phyloP scores from a whole-genome alignment of 37 sponge, comb jelly and placozoan genomes.

The Dysidea cf. avara region DNA sequence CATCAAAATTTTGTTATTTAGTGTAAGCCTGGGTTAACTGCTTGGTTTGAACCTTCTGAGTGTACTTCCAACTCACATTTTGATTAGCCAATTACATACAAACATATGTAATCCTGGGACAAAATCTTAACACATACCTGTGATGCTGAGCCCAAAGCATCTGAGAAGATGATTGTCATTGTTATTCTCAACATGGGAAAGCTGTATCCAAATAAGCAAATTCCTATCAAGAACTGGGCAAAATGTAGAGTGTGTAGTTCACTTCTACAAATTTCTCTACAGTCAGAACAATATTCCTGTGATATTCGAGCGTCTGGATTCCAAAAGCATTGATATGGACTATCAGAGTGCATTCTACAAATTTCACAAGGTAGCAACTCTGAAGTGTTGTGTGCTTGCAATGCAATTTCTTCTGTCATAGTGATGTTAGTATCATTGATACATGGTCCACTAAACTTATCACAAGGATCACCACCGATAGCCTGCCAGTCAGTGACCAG shows the following conservation, averaged over 20 bases:
- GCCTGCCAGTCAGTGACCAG: constrained; percentile 48
- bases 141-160: constrained; percentile 18
- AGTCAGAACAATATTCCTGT: constrained; percentile 34
- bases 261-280: constrained; percentile 35
- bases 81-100: not conserved
- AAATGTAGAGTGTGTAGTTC: constrained; percentile 20
- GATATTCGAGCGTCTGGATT: constrained; percentile 40
- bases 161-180: constrained; percentile 35
- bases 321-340: constrained; percentile 33
- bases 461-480: constrained; percentile 50
- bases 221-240: constrained; percentile 40
- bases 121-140: constrained; percentile 38
- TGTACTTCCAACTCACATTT: not conserved
- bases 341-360: too few species aligned
- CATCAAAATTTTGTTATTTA: too few species aligned
- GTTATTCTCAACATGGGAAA: constrained; percentile 18
- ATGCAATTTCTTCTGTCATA: too few species aligned
- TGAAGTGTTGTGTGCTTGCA: too few species aligned
- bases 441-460: constrained; percentile 13
- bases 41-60: not conserved
- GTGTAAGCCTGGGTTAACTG: too few species aligned
- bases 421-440: too few species aligned
- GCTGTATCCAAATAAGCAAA: not conserved
- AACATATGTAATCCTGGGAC: not conserved
- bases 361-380: too few species aligned